Evolutionary conservation across 2,888 invertebrate genomes (phyloP).

Genomic region (Aromia moschata): DNA sequence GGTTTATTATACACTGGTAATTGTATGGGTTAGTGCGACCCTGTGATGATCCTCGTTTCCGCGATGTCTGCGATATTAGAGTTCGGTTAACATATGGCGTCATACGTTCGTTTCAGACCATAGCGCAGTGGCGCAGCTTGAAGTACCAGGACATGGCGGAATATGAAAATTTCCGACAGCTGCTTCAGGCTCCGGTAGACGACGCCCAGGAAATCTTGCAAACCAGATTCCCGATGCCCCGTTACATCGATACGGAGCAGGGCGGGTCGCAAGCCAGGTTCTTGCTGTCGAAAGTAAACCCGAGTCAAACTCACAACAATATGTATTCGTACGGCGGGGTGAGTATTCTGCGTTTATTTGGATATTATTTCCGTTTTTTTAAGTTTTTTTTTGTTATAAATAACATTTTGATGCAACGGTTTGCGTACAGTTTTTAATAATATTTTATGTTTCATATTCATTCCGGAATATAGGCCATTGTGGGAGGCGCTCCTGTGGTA

Average conservation of each 20-base stretch:
- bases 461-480: constrained; percentile 49
- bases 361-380: neutral
- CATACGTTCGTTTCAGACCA: constrained; percentile 85
- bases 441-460: constrained; percentile 33
- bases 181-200: constrained; percentile 94
- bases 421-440: constrained; percentile 21
- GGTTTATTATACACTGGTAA: too few relatives aligned
- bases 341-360: constrained; percentile 65
- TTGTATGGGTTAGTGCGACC: too few relatives aligned
- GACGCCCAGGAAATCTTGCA: constrained; percentile 97
- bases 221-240: constrained; percentile 96
- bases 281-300: constrained; percentile 98
- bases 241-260: constrained; percentile 98
- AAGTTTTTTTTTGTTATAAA: constrained; percentile 9
- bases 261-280: constrained; percentile 99
- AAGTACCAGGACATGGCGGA: constrained; percentile 97
- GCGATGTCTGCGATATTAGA: too few relatives aligned
- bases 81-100: too few relatives aligned
- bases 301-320: constrained; percentile 99
- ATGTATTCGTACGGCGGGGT: constrained; percentile 96
- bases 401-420: neutral
- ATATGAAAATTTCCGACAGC: constrained; percentile 96
- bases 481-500: constrained; percentile 31
- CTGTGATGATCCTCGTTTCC: too few relatives aligned
- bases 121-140: constrained; percentile 95